phyloP scores from a whole-genome alignment of 2,797 vertebrate genomes.

The Mormyrus hasselquistii region DNA sequence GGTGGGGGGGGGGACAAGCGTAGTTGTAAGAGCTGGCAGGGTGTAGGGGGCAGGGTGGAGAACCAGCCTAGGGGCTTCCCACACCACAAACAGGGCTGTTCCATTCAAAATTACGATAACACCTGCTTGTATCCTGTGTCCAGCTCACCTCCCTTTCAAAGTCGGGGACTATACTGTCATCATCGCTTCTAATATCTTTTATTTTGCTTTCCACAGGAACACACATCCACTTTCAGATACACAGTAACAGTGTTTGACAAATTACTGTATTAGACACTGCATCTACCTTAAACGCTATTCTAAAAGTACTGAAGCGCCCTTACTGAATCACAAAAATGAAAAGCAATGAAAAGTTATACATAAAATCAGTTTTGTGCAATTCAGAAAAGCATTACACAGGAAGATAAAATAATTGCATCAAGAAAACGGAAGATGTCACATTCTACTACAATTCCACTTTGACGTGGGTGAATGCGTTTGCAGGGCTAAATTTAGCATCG shows the following conservation, averaged over 20 bases:
- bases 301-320: background rate
- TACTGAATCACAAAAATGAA: background rate
- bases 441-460: conserved; percentile 26
- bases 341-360: background rate
- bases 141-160: background rate
- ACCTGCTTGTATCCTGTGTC: background rate
- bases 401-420: background rate
- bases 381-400: background rate
- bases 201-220: background rate
- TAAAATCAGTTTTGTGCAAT: background rate
- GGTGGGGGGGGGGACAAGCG: background rate
- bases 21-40: background rate
- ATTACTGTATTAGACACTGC: background rate
- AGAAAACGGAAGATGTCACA: background rate
- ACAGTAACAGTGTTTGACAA: background rate
- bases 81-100: background rate
- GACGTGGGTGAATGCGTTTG: conserved; percentile 48
- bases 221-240: background rate
- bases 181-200: background rate
- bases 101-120: background rate
- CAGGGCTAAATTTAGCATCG: conserved; percentile 61
- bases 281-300: background rate
- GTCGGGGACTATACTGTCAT: background rate
- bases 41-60: background rate
- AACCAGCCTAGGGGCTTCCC: background rate